Percentiles rank a stretch among this genome's conserved stretches.
These are phyloP conservation scores for Hydriomena furcata DNA, from an alignment of 2,888 invertebrate species.

Conservation along the genomic window DNA sequence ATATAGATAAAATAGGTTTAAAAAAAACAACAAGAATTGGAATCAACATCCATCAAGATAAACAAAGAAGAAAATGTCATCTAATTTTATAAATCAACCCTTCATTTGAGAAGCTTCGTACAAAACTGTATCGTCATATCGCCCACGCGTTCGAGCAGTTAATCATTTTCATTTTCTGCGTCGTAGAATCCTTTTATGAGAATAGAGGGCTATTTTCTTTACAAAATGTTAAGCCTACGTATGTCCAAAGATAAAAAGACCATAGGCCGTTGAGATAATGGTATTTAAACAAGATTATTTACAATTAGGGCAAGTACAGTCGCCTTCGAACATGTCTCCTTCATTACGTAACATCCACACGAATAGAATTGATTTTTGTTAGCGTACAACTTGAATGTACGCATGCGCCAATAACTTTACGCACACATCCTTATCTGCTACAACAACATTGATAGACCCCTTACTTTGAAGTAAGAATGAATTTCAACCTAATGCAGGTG, in stretches of 20 bases:
- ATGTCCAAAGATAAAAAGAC: not conserved
- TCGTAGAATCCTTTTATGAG: no score
- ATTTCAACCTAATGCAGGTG: constrained; percentile 30
- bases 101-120: constrained; percentile 20
- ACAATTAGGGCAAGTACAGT: constrained; percentile 61
- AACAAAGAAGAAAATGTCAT: constrained; percentile 19
- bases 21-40: no score
- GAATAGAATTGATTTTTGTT: constrained; percentile 78
- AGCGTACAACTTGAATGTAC: constrained; percentile 51
- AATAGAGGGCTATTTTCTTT: no score
- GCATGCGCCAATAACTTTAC: constrained; percentile 69
- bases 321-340: constrained; percentile 59
- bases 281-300: constrained; percentile 40
- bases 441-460: constrained; percentile 51
- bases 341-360: constrained; percentile 80
- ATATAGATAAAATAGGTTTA: no score
- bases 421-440: constrained; percentile 52
- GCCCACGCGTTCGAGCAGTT: constrained; percentile 11
- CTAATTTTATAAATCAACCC: constrained; percentile 19
- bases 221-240: no score
- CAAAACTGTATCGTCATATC: not conserved
- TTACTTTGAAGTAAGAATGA: constrained; percentile 28
- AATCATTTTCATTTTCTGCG: not conserved
- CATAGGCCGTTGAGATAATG: constrained; percentile 5
- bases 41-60: not conserved